A percentile compares a stretch with the other conserved stretches of the same genome.
Evolutionary conservation across 2,888 invertebrate genomes (phyloP).

Genomic region (Morpho deidamia): DNA sequence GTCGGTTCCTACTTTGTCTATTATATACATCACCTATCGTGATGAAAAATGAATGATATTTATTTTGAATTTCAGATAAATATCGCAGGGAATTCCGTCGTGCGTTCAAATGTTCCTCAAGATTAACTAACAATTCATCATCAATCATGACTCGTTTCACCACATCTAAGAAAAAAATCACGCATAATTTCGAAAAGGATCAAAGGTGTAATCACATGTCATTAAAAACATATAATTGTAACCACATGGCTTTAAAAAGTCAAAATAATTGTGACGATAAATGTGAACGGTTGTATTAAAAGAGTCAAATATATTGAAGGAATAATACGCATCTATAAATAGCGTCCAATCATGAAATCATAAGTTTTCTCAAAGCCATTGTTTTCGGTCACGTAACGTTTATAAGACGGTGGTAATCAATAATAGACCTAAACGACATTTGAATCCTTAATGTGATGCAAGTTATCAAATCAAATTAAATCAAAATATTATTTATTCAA

Average conservation of each 20-base stretch:
- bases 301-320: neutral
- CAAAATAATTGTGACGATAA: constrained; percentile 1
- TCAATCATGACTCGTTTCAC: constrained; percentile 51
- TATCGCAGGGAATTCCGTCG: constrained; percentile 84
- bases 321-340: too few relatives aligned
- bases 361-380: too few relatives aligned
- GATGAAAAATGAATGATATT: too few relatives aligned
- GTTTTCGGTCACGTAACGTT: too few relatives aligned
- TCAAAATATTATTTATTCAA: too few relatives aligned
- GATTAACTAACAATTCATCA: constrained; percentile 37
- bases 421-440: too few relatives aligned
- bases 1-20: too few relatives aligned
- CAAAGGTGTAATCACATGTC: constrained; percentile 1
- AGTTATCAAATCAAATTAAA: too few relatives aligned
- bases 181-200: constrained; percentile 12
- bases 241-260: neutral
- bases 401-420: too few relatives aligned
- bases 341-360: too few relatives aligned
- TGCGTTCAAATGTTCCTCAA: constrained; percentile 61
- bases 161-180: constrained; percentile 36
- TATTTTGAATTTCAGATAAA: constrained; percentile 75
- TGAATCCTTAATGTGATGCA: too few relatives aligned
- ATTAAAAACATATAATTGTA: constrained; percentile 7
- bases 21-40: too few relatives aligned
- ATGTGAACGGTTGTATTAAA: neutral